Percentiles rank a stretch among this genome's conserved stretches.
Evolutionary conservation across 2,888 invertebrate genomes (phyloP).

Genomic region (Pherbina coryleti): DNA sequence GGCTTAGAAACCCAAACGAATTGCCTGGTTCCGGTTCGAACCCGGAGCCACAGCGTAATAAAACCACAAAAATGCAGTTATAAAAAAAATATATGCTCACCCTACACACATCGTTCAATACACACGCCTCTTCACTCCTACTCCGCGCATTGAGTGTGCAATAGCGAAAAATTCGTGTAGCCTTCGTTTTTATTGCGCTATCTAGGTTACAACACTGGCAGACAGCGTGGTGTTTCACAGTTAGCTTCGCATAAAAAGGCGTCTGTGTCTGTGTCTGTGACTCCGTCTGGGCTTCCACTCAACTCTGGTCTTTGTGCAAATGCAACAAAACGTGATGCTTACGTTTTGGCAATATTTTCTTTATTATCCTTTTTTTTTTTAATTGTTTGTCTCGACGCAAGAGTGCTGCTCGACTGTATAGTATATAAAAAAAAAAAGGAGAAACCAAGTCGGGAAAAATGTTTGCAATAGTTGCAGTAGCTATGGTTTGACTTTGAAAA

Average conservation of each 20-base stretch:
- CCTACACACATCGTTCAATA: too few species aligned
- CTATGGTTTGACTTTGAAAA: neutral
- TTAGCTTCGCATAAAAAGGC: neutral
- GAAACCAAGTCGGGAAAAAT: neutral
- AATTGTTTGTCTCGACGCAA: conserved; percentile 25
- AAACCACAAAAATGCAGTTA: conserved; percentile 21
- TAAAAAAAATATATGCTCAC: neutral
- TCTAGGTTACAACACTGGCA: conserved; percentile 3
- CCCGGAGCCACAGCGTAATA: neutral
- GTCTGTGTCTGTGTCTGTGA: conserved; percentile 11
- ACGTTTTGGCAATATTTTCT: neutral
- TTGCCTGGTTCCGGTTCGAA: conserved; percentile 30
- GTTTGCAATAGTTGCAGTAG: neutral
- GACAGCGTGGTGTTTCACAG: conserved; percentile 10
- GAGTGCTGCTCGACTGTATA: neutral
- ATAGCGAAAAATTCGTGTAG: neutral
- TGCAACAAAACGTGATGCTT: conserved; percentile 33
- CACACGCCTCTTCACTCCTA: neutral
- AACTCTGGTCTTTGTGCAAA: conserved; percentile 9
- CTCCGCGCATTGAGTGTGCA: neutral
- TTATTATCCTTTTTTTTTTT: conserved; percentile 26
- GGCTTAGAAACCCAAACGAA: conserved; percentile 25
- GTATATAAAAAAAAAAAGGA: neutral
- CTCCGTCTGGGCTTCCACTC: conserved; percentile 3
- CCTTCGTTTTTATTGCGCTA: conserved; percentile 7